Evolutionary conservation across 2,797 vertebrate genomes (phyloP).

Genomic region (Gymnocypris eckloni): DNA sequence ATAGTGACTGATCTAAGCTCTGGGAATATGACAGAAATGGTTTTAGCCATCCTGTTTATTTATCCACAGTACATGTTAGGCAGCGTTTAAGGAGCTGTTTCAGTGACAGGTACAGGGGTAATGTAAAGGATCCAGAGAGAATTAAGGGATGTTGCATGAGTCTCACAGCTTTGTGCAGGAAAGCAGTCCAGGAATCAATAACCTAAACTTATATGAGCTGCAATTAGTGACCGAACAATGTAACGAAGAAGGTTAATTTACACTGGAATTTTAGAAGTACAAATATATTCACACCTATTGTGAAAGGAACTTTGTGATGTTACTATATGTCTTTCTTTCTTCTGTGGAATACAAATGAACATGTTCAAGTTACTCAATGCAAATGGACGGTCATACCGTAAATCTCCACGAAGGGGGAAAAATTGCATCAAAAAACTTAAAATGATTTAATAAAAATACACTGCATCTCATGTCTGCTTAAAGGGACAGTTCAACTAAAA

Average conservation of each 20-base stretch:
- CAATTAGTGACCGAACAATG: neutral
- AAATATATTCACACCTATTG: neutral
- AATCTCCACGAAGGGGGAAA: neutral
- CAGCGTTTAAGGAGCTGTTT: conserved; percentile 12
- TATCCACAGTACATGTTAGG: conserved; percentile 9
- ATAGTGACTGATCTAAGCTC: conserved; percentile 17
- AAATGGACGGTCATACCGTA: neutral
- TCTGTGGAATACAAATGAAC: neutral
- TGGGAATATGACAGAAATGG: conserved; percentile 33
- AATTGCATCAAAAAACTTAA: neutral
- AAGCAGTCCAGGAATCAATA: neutral
- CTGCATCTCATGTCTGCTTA: neutral
- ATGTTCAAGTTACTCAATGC: neutral
- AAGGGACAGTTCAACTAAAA: neutral
- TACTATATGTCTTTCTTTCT: no score
- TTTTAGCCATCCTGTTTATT: conserved; percentile 22
- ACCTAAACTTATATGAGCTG: neutral
- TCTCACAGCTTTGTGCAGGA: neutral
- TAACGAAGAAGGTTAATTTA: neutral
- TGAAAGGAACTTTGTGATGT: neutral
- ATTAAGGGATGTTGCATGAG: neutral
- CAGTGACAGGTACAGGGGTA: conserved; percentile 32
- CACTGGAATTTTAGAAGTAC: neutral
- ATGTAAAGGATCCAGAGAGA: conserved; percentile 28
- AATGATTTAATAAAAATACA: neutral